Base-by-base conservation (phyloP, 1,140 invertebrate genomes). In the Antheraea mylitta region DNA sequence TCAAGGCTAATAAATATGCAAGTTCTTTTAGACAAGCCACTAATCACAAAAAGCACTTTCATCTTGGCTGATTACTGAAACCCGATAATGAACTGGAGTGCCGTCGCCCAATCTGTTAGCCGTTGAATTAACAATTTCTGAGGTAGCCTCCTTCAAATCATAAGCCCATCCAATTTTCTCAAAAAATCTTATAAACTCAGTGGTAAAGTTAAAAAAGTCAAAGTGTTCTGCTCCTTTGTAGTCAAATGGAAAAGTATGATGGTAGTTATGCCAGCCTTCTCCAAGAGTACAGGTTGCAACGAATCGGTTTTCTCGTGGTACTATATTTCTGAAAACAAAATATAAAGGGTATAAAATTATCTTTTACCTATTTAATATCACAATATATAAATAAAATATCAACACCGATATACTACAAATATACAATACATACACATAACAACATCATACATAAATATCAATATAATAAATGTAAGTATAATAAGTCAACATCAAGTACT, bases 181-280 rank as follows among this genome's bases (percentile, higher is more conserved):
- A 48, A 93, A 92, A 37, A 86, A 75, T 63, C 92, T 89, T 37
- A 94, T 94, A 59, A 94, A 77, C 36, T 73, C 80, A 0, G 93
- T 92, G 0, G 91, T 91, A 7, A 91, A 75, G 73, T 93, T 94
- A 67, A 93, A 91, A 6, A 85, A 74, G 42, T 87, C 92, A 45
- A 96, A 96, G 18, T 96, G 92, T 79, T 97, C 96, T 5, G 94
- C 95, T 19, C 96, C 94, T 74, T 96, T 95, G 92, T 97, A 97
- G 83, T 98, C 97, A 90, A 96, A 97, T 0, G 98, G 98, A 86
- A 98, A 98, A 0, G 95, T 95, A 87, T 98, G 97, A 76, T 99
- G 98, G 84, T 98, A 99, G 91, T 98, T 98, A 84, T 98, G 97
- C 95, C 96, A 98, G 78, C 81, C 94, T 92, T 91, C 96, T 75